A percentile compares a stretch with the other conserved stretches of the same genome.
Evolutionary conservation across 2,888 invertebrate genomes (phyloP).

Genomic region (Steromphala cineraria): DNA sequence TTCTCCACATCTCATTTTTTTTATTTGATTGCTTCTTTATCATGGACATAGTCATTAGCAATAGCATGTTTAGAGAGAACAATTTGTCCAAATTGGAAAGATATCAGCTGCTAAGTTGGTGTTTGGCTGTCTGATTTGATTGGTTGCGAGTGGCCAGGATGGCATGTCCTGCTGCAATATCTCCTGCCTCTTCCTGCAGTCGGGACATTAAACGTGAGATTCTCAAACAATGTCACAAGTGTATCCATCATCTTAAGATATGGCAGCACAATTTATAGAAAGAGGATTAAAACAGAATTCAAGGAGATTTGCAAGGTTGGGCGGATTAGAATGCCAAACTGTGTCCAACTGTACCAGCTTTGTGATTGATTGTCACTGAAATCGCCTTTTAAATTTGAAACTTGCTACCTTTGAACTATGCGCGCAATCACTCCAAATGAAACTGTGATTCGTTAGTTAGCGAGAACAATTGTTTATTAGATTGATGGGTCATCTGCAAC

Average conservation of each 20-base stretch:
- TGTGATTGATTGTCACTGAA: not conserved
- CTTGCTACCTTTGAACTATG: constrained; percentile 16
- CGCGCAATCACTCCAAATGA: not conserved
- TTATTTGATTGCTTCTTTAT: too few species aligned
- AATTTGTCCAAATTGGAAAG: not conserved
- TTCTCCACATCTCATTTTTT: too few species aligned
- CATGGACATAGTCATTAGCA: too few species aligned
- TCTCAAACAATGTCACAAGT: constrained; percentile 10
- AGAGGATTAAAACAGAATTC: constrained; percentile 6
- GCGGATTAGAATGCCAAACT: constrained; percentile 2
- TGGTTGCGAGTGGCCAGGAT: not conserved
- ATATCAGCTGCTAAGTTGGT: not conserved
- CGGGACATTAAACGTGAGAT: constrained; percentile 1
- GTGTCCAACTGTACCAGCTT: not conserved
- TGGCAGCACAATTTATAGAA: constrained; percentile 5
- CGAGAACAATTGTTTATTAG: constrained; percentile 4
- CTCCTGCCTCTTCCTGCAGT: not conserved
- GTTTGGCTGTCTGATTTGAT: not conserved
- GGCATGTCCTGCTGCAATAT: not conserved
- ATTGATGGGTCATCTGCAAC: constrained; percentile 12
- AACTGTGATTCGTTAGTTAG: not conserved
- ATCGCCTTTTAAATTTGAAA: constrained; percentile 14
- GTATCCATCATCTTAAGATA: constrained; percentile 10
- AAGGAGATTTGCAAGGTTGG: not conserved
- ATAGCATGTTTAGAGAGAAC: not conserved